Conservation (phyloP, 1,140 invertebrate genomes). For the Calephelis virginiensis region DNA sequence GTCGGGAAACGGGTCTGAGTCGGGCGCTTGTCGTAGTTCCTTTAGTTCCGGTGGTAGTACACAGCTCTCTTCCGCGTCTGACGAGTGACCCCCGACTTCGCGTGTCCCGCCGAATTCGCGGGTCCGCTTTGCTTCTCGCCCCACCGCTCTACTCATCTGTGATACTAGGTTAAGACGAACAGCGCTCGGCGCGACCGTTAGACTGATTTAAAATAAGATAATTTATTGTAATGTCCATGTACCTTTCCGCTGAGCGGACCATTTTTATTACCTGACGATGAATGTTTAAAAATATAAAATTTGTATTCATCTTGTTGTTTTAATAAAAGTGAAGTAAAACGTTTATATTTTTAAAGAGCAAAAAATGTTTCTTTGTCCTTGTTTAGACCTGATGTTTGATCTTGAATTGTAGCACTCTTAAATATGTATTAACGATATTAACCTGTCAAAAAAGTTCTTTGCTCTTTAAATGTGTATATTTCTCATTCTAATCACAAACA, state of each 20-base stretch:
- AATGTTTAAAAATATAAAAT: conserved; percentile 62
- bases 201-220: conserved; percentile 76
- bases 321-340: conserved; percentile 16
- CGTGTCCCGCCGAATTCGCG: conserved; percentile 39
- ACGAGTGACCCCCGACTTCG: conserved; percentile 61
- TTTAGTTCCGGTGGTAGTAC: conserved; percentile 73
- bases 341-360: too few species aligned
- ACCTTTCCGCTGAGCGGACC: conserved; percentile 74
- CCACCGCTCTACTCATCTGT: conserved; percentile 76
- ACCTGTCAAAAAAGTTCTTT: too few species aligned
- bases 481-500: too few species aligned
- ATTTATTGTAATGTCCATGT: conserved; percentile 74
- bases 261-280: conserved; percentile 67
- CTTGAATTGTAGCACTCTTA: too few species aligned
- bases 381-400: not conserved
- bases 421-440: too few species aligned
- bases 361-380: too few species aligned
- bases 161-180: conserved; percentile 71
- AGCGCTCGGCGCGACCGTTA: conserved; percentile 70
- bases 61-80: conserved; percentile 68
- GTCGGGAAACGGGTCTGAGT: conserved; percentile 49
- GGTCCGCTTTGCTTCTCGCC: conserved; percentile 56
- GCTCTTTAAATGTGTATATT: too few species aligned
- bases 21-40: conserved; percentile 53
- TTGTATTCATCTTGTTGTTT: conserved; percentile 52